A percentile compares a stretch with the other conserved stretches of the same genome.
These are phyloP conservation scores for Isurus oxyrinchus DNA, from an alignment of 2,113 vertebrate species.

Conservation along the genomic window DNA sequence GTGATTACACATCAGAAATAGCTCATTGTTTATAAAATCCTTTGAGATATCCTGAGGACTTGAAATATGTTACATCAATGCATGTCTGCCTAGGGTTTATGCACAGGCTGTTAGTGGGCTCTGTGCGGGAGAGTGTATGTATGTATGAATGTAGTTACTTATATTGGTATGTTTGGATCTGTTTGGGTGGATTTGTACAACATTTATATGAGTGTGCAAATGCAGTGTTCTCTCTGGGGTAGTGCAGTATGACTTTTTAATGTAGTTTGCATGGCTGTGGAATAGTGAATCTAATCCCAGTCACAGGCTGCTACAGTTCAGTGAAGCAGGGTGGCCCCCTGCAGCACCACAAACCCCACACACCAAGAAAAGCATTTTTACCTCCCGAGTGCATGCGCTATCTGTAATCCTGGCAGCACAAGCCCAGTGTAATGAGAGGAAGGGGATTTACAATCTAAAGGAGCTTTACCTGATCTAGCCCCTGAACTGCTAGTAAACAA, in stretches of 20 bases:
- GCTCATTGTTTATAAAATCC: background rate
- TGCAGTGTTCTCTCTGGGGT: background rate
- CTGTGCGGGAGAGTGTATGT: background rate
- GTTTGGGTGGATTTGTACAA: background rate
- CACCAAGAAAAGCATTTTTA: constrained; percentile 37
- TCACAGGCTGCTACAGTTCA: constrained; percentile 54
- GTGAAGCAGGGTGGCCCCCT: constrained; percentile 60
- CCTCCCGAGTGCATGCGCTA: background rate
- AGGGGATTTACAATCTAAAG: background rate
- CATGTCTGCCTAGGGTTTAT: background rate
- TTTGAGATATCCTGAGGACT: background rate
- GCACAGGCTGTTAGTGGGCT: background rate
- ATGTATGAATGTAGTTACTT: background rate
- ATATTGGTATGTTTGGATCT: background rate
- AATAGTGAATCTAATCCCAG: constrained; percentile 45
- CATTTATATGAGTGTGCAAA: background rate
- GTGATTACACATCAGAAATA: background rate
- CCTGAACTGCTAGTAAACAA: background rate
- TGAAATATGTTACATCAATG: background rate
- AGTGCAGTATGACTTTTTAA: background rate
- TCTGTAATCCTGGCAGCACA: background rate
- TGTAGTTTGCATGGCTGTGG: background rate
- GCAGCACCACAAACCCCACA: constrained; percentile 50
- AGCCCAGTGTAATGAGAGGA: background rate
- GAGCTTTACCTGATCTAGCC: background rate